These are phyloP conservation scores for Eupithecia centaureata DNA, from an alignment of 2,888 invertebrate species.

Conservation along the genomic window DNA sequence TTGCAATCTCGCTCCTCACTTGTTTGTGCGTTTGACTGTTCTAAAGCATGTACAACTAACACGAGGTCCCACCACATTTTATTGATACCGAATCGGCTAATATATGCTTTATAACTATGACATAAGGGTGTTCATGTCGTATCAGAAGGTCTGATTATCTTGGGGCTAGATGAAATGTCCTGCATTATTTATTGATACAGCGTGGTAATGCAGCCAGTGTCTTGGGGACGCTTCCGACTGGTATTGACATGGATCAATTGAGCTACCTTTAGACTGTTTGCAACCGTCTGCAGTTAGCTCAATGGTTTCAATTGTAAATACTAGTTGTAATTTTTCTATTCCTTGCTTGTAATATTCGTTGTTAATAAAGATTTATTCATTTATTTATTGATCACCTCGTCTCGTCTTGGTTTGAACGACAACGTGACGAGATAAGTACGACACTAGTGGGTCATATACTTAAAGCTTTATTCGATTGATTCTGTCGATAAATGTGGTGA, in stretches of 20 bases:
- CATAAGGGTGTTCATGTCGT: neutral
- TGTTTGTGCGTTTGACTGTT: slow-evolving; percentile 69
- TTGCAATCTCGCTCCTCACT: slow-evolving; percentile 67
- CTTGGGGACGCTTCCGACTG: too few species aligned
- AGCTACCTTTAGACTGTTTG: too few species aligned
- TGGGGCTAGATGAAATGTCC: too few species aligned
- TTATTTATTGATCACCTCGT: neutral
- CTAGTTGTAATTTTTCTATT: too few species aligned
- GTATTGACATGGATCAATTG: too few species aligned
- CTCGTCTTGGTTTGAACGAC: neutral
- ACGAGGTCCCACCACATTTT: neutral
- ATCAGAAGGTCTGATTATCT: too few species aligned
- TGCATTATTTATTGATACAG: too few species aligned
- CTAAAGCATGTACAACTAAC: slow-evolving; percentile 57
- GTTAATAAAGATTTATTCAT: too few species aligned
- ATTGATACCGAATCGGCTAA: neutral
- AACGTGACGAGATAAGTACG: neutral
- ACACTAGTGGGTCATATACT: neutral
- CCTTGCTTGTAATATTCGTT: too few species aligned
- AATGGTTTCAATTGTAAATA: too few species aligned
- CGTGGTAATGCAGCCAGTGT: too few species aligned
- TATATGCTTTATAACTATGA: neutral
- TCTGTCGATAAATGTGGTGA: neutral
- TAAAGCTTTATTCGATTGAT: neutral
- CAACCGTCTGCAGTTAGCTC: too few species aligned